Evolutionary conservation across 2,113 vertebrate genomes (phyloP).

Genomic region (Myiopsitta monachus): DNA sequence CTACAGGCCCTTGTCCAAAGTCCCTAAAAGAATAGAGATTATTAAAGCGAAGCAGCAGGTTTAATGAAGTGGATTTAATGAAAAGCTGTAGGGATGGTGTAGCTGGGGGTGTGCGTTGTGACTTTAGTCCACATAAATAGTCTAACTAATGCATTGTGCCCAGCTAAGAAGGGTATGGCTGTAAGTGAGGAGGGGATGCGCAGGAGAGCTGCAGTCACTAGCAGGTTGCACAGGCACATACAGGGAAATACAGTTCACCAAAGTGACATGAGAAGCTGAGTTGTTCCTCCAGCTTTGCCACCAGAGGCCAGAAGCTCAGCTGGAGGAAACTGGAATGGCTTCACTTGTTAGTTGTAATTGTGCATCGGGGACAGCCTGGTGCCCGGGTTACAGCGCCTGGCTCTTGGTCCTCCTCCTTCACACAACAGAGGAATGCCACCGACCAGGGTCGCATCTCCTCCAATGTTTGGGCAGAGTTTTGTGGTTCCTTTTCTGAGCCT

Average conservation of each 20-base stretch:
- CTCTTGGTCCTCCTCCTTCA: not conserved
- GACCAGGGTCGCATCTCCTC: not conserved
- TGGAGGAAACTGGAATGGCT: not conserved
- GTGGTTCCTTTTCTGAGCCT: not conserved
- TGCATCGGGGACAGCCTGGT: not conserved
- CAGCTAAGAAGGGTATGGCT: not conserved
- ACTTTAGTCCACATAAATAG: not conserved
- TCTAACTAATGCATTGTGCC: fast-evolving
- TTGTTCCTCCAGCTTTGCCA: not conserved
- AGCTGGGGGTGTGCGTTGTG: not conserved
- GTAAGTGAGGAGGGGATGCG: fast-evolving
- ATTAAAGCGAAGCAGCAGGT: not conserved
- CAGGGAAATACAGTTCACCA: not conserved
- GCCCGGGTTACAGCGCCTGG: fast-evolving
- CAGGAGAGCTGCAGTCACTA: fast-evolving
- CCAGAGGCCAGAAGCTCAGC: not conserved
- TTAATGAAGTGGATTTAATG: not conserved
- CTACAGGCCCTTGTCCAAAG: not conserved
- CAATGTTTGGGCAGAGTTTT: not conserved
- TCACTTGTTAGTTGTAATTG: not conserved
- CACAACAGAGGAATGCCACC: fast-evolving
- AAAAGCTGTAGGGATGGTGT: not conserved
- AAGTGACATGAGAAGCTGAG: fast-evolving
- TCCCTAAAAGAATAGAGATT: not conserved
- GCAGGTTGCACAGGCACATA: not conserved